A percentile compares a stretch with the other conserved stretches of the same genome.
phyloP scores from a whole-genome alignment of 30 jellyfish, hydroid and myxozoan species.

The Cassiopea andromeda region DNA sequence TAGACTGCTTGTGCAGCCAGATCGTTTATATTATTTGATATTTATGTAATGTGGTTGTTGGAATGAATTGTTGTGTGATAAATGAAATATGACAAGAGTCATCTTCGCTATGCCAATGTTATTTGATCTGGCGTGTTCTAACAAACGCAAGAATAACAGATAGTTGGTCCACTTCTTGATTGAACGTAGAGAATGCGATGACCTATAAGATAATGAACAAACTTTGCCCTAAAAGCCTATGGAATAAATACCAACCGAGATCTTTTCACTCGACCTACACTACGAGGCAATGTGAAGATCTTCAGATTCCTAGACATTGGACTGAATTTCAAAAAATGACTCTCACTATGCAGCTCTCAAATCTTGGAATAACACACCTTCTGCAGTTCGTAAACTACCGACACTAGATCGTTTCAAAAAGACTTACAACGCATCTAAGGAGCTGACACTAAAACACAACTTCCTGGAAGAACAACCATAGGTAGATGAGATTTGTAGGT shows the following conservation, averaged over 20 bases:
- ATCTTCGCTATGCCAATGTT: conserved; percentile 28
- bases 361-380: neutral
- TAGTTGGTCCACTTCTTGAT: conserved; percentile 41
- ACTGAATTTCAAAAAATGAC: conserved; percentile 10
- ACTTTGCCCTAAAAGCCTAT: conserved; percentile 10
- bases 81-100: neutral
- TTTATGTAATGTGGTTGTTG: too few relatives aligned
- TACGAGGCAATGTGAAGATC: conserved; percentile 36
- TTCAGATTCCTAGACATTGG: neutral
- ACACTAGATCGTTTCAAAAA: too few relatives aligned
- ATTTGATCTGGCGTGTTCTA: conserved; percentile 29
- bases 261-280: conserved; percentile 23
- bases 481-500: too few relatives aligned
- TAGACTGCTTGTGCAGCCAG: too few relatives aligned
- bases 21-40: too few relatives aligned
- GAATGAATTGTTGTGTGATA: too few relatives aligned
- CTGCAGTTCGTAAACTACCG: too few relatives aligned
- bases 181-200: conserved; percentile 54
- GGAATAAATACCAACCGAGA: conserved; percentile 16
- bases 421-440: too few relatives aligned
- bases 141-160: conserved; percentile 37
- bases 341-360: conserved; percentile 15
- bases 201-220: conserved; percentile 13
- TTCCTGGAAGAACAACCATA: too few relatives aligned
- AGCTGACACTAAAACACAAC: too few relatives aligned